Conservation (phyloP, 2,888 invertebrate species). For the Neria commutata region DNA sequence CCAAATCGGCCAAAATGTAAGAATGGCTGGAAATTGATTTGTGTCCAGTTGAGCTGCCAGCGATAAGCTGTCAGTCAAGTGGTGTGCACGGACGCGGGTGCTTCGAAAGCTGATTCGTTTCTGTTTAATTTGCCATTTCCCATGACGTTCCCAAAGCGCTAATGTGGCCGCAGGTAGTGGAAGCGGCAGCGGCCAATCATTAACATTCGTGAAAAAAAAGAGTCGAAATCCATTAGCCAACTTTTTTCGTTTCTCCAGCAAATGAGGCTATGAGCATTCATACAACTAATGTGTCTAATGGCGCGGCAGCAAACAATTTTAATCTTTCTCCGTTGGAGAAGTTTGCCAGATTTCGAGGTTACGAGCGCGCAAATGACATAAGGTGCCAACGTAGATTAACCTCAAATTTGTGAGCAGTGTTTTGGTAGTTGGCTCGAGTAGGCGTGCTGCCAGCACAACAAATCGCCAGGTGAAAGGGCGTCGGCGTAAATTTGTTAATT, state of each 20-base stretch:
- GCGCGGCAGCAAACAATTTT: background rate
- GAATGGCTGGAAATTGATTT: background rate
- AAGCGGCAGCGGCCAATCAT: background rate
- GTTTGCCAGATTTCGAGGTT: too few species aligned
- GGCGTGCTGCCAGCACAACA: background rate
- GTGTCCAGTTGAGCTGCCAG: conserved; percentile 10
- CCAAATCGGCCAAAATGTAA: background rate
- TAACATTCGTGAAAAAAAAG: conserved; percentile 20
- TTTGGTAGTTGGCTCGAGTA: background rate
- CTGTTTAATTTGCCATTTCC: background rate
- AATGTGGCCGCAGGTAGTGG: background rate
- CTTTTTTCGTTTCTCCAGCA: background rate
- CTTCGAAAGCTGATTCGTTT: background rate
- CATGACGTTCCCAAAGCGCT: background rate
- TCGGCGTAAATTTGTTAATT: conserved; percentile 19
- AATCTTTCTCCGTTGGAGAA: too few species aligned
- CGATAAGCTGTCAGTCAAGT: conserved; percentile 14
- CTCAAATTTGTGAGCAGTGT: background rate
- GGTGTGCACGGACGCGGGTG: conserved; percentile 5
- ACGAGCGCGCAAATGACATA: background rate
- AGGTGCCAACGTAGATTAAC: conserved; percentile 3
- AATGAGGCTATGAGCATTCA: background rate
- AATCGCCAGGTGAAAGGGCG: background rate
- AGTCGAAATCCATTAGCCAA: conserved; percentile 23
- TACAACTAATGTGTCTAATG: background rate